A percentile compares a stretch with the other conserved stretches of the same genome.
phyloP scores from a whole-genome alignment of 2,797 vertebrate genomes.

The Typhlichthys subterraneus region DNA sequence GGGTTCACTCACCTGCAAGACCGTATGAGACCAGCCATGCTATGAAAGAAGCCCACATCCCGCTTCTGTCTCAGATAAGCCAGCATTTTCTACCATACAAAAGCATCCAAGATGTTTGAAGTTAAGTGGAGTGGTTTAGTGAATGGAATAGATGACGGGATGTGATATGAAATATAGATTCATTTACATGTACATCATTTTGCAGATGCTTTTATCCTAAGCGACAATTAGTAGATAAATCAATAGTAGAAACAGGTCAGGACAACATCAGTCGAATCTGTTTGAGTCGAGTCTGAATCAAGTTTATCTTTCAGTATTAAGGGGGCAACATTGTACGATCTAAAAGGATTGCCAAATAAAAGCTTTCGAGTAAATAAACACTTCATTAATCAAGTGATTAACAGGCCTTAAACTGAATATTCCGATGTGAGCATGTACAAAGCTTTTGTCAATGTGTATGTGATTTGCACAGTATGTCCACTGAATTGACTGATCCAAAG shows the following conservation, averaged over 20 bases:
- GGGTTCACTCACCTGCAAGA: slow-evolving; percentile 85
- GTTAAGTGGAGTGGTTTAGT: slow-evolving; percentile 2
- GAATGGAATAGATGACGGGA: background rate
- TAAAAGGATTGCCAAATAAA: background rate
- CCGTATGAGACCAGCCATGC: slow-evolving; percentile 89
- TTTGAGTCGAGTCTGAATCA: background rate
- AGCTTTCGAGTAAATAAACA: background rate
- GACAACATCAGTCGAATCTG: too few relatives aligned
- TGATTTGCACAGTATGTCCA: too few relatives aligned
- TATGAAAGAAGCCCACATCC: slow-evolving; percentile 94
- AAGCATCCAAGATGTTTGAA: slow-evolving; percentile 37
- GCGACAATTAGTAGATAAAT: too few relatives aligned
- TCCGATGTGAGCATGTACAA: background rate
- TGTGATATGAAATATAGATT: too few relatives aligned
- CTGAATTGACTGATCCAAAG: too few relatives aligned
- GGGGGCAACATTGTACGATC: background rate
- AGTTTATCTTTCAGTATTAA: background rate
- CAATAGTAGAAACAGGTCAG: too few relatives aligned
- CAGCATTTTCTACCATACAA: slow-evolving; percentile 90
- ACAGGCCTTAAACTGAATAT: background rate
- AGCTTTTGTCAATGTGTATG: too few relatives aligned
- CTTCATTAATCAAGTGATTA: background rate
- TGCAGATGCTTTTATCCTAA: too few relatives aligned
- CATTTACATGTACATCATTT: too few relatives aligned
- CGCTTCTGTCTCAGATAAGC: slow-evolving; percentile 90